A percentile compares a stretch with the other conserved stretches of the same genome.
Conservation (phyloP, 2,113 vertebrate species). For the Prinia subflava region DNA sequence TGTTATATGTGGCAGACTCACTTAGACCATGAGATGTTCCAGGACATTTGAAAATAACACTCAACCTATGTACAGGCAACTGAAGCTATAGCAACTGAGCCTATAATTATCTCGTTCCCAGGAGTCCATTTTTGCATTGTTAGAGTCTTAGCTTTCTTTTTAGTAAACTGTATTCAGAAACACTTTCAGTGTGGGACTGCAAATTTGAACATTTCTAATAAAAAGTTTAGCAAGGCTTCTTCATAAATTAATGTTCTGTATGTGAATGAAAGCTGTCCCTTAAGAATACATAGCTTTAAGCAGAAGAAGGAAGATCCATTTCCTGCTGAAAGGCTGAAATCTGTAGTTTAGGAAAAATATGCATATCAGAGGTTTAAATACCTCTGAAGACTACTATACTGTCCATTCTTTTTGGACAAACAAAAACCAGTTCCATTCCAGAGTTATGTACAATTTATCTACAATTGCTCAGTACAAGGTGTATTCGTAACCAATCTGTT, state of each 20-base stretch:
- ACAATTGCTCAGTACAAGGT: not conserved
- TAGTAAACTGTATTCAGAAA: not conserved
- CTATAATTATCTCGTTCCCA: not conserved
- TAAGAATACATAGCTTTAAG: not conserved
- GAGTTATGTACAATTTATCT: not conserved
- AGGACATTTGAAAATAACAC: not conserved
- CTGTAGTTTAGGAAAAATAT: not conserved
- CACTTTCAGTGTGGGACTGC: not conserved
- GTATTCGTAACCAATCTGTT: not conserved
- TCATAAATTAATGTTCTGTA: not conserved
- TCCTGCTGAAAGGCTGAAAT: not conserved
- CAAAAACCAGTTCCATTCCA: not conserved
- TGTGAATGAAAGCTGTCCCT: not conserved
- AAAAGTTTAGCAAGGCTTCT: not conserved
- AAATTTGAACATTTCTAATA: not conserved
- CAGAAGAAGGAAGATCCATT: not conserved
- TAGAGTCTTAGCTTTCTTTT: not conserved
- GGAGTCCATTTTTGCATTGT: not conserved
- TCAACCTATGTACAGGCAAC: not conserved
- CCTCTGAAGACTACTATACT: not conserved
- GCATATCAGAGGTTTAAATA: not conserved
- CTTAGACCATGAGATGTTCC: not conserved
- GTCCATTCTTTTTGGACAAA: not conserved
- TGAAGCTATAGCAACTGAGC: not conserved
- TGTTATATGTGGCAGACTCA: not conserved